Evolutionary conservation across 2,888 invertebrate genomes (phyloP).

Genomic region (Scaeva pyrastri): DNA sequence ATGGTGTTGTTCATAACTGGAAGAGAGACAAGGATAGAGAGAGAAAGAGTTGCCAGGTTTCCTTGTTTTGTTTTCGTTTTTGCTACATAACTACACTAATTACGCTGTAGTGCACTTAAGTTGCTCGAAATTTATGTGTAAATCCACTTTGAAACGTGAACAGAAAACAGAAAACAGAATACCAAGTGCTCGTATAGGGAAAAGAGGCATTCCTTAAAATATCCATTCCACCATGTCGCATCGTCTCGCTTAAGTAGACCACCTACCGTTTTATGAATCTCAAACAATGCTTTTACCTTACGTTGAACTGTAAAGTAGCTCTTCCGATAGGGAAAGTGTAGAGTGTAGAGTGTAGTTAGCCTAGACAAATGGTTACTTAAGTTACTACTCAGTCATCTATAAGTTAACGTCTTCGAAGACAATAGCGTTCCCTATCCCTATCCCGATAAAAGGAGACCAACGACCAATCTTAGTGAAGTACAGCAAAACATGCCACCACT

Average conservation of each 20-base stretch:
- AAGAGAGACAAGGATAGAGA: too few relatives aligned
- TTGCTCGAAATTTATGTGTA: slow-evolving; percentile 58
- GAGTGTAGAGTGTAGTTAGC: slow-evolving; percentile 31
- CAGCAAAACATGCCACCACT: slow-evolving; percentile 1
- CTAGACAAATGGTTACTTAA: slow-evolving; percentile 70
- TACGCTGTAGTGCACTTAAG: slow-evolving; percentile 70
- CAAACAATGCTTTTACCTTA: slow-evolving; percentile 57
- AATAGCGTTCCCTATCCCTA: slow-evolving; percentile 28
- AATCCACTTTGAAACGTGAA: slow-evolving; percentile 51
- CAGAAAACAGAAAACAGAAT: slow-evolving; percentile 6
- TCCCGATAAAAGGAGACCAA: slow-evolving; percentile 19
- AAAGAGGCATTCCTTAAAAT: slow-evolving; percentile 32
- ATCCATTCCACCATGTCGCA: slow-evolving; percentile 45
- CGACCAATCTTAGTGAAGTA: slow-evolving; percentile 10
- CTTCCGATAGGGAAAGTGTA: slow-evolving; percentile 56
- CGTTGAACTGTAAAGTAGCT: slow-evolving; percentile 63
- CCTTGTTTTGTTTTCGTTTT: slow-evolving; percentile 4
- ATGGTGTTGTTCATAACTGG: slow-evolving; percentile 10
- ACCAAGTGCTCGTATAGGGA: not conserved
- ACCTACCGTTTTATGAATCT: slow-evolving; percentile 17
- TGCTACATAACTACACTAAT: slow-evolving; percentile 68
- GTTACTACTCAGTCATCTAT: slow-evolving; percentile 68
- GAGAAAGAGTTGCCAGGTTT: slow-evolving; percentile 27
- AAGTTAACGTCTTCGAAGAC: slow-evolving; percentile 67
- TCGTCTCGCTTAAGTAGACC: slow-evolving; percentile 53